phyloP scores from a whole-genome alignment of 2,797 vertebrate genomes.

The Vireo griseus region DNA sequence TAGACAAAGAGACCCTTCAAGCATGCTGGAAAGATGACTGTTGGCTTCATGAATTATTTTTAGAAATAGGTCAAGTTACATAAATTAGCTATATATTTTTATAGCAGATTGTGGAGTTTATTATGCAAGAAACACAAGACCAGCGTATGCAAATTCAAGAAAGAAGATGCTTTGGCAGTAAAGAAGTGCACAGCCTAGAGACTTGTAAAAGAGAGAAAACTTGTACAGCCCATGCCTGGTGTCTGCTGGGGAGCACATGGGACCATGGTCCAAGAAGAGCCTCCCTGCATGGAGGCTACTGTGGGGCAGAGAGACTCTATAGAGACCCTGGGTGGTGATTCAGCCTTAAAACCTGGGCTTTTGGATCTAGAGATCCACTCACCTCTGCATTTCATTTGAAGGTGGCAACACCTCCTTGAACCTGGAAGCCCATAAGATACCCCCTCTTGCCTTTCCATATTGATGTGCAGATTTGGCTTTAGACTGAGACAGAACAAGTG shows the following conservation, averaged over 20 bases:
- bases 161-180: not conserved
- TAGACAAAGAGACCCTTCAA: not conserved
- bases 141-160: not conserved
- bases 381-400: not conserved
- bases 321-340: not conserved
- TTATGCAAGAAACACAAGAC: not conserved
- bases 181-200: not conserved
- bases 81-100: not conserved
- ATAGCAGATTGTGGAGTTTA: not conserved
- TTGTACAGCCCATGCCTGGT: not conserved
- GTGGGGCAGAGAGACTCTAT: not conserved
- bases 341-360: not conserved
- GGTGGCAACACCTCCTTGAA: not conserved
- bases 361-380: not conserved
- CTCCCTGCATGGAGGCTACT: not conserved
- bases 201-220: not conserved
- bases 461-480: not conserved
- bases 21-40: not conserved
- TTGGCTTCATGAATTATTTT: not conserved
- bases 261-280: no score
- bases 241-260: fast-evolving
- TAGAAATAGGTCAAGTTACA: not conserved
- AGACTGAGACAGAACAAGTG: not conserved
- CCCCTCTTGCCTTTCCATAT: not conserved
- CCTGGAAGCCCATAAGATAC: not conserved